Percentiles rank a stretch among this genome's conserved stretches.
Conservation (phyloP, 2,113 vertebrate genomes). For the Alces alces region DNA sequence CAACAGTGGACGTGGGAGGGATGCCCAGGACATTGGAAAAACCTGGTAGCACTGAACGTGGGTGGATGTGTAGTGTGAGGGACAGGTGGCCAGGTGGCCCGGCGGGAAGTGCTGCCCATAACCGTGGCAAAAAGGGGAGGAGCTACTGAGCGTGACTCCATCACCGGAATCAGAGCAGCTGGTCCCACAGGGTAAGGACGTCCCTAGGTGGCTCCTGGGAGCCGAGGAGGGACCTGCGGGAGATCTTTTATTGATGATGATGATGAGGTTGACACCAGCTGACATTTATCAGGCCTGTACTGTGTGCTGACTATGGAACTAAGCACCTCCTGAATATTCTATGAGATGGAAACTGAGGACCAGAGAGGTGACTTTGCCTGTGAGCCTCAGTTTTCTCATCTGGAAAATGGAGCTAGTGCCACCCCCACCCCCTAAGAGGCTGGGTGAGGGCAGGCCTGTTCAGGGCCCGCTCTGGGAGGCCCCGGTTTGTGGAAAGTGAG, state of each 20-base stretch:
- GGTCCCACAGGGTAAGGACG: not conserved
- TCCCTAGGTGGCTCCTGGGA: not conserved
- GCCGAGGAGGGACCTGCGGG: not conserved
- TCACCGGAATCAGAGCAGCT: not conserved
- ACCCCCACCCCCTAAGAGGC: not conserved
- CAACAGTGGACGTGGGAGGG: not conserved
- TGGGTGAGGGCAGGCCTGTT: not conserved
- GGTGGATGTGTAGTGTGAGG: not conserved
- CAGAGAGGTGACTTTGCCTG: not conserved
- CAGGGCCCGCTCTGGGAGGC: not conserved
- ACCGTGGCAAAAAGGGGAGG: not conserved
- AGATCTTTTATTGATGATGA: not conserved
- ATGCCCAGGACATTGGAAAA: too few species aligned
- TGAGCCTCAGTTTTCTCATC: not conserved
- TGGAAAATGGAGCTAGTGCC: not conserved
- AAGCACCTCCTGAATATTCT: not conserved
- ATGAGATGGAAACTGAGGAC: not conserved
- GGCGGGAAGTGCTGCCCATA: not conserved
- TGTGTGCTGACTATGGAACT: not conserved
- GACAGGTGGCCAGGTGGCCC: not conserved
- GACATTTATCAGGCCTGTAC: not conserved
- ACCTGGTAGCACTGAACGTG: not conserved
- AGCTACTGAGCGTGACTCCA: not conserved
- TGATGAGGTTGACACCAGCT: not conserved
- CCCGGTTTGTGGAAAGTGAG: not conserved